phyloP scores from a whole-genome alignment of 2,888 invertebrate genomes.

The Dolichomitus sp. region DNA sequence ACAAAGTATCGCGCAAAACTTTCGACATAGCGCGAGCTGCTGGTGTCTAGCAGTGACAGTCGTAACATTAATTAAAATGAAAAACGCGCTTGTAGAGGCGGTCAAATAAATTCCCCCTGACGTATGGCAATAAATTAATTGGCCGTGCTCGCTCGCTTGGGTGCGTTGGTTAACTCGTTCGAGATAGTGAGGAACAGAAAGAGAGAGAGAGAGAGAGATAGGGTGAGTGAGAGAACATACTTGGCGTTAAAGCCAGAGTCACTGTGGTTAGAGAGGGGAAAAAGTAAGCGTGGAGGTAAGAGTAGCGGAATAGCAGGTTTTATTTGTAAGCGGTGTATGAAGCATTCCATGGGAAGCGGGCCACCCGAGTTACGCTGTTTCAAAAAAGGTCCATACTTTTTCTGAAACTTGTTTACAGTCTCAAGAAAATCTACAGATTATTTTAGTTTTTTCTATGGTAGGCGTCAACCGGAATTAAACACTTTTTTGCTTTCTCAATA shows the following conservation, averaged over 20 bases:
- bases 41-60: conserved; percentile 62
- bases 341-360: not conserved
- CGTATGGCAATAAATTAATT: conserved; percentile 74
- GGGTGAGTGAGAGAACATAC: conserved; percentile 21
- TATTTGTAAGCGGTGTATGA: conserved; percentile 72
- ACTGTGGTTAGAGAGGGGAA: conserved; percentile 54
- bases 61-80: conserved; percentile 69
- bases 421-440: no score
- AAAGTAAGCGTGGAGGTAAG: conserved; percentile 45
- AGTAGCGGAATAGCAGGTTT: conserved; percentile 64
- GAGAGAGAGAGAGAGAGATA: not conserved
- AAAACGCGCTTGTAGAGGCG: conserved; percentile 67
- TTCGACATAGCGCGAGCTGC: conserved; percentile 50
- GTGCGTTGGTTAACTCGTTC: conserved; percentile 39
- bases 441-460: no score
- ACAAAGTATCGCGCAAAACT: conserved; percentile 56
- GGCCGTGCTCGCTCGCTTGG: conserved; percentile 58
- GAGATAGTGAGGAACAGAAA: conserved; percentile 16
- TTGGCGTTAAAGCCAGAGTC: conserved; percentile 58
- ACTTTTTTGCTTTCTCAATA: no score
- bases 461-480: no score
- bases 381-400: no score
- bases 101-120: conserved; percentile 72
- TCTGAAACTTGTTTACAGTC: no score
- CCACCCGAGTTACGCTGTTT: not conserved